Conservation (phyloP, 2,797 vertebrate genomes). For the Meriones psammophilus region DNA sequence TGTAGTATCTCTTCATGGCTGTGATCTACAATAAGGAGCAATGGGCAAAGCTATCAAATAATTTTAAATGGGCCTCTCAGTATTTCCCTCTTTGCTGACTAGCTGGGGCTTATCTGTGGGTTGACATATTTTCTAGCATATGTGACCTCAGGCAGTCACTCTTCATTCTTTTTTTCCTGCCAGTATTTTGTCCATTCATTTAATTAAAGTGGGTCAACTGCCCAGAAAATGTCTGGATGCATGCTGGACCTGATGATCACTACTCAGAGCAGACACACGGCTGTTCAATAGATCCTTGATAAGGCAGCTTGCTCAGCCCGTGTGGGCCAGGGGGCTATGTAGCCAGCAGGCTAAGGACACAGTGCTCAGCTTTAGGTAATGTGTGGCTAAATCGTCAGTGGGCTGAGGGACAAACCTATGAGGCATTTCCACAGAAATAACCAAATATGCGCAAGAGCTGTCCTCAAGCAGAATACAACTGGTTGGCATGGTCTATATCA, state of each 20-base stretch:
- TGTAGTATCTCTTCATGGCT: slow-evolving; percentile 62
- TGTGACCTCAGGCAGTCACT: slow-evolving; percentile 78
- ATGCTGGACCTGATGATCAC: slow-evolving; percentile 27
- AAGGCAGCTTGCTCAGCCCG: neutral
- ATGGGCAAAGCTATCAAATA: slow-evolving; percentile 74
- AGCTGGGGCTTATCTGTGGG: slow-evolving; percentile 70
- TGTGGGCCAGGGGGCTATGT: neutral
- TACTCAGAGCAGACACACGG: slow-evolving; percentile 21
- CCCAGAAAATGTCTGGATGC: slow-evolving; percentile 78
- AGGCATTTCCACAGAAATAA: neutral
- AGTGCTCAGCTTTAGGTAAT: neutral
- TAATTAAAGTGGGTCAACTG: slow-evolving; percentile 75
- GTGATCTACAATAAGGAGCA: slow-evolving; percentile 67
- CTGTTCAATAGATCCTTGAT: neutral
- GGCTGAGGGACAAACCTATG: neutral
- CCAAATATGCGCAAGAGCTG: neutral
- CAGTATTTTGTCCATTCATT: slow-evolving; percentile 78
- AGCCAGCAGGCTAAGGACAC: neutral
- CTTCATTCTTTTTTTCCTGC: slow-evolving; percentile 69
- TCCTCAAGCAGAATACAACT: neutral
- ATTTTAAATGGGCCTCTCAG: slow-evolving; percentile 75
- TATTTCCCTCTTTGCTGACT: slow-evolving; percentile 69
- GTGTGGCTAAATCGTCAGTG: neutral
- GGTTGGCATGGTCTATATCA: neutral
- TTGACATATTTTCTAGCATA: slow-evolving; percentile 82